Conservation (phyloP, 2,113 vertebrate species). For the Forbesichthys agassizii region DNA sequence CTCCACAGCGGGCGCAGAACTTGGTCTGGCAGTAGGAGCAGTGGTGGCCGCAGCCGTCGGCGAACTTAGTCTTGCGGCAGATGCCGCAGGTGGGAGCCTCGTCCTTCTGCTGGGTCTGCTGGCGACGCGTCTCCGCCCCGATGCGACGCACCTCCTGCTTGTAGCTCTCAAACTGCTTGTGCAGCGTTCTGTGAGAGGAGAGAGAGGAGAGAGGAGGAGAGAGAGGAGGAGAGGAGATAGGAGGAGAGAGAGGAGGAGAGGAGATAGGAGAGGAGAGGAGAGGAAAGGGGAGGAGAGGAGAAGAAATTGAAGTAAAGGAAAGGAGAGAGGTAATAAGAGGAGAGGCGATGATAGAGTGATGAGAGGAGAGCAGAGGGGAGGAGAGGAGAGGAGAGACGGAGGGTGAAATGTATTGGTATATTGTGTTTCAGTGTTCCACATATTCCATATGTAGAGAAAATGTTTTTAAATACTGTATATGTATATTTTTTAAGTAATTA, state of each 20-base stretch:
- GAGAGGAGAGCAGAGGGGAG: constrained; percentile 1
- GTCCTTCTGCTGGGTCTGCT: constrained; percentile 92
- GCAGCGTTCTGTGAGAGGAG: constrained; percentile 84
- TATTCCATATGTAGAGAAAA: too few relatives aligned
- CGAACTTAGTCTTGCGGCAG: constrained; percentile 98
- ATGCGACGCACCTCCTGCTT: constrained; percentile 98
- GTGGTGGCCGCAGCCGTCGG: constrained; percentile 94
- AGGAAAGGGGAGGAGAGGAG: constrained; percentile 2
- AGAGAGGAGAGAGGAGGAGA: background rate
- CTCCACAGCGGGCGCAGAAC: constrained; percentile 96
- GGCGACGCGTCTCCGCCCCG: constrained; percentile 90
- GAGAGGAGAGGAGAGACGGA: background rate
- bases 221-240: background rate
- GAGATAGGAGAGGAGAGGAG: background rate
- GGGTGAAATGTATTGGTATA: constrained; percentile 2
- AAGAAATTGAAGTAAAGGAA: background rate
- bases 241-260: background rate
- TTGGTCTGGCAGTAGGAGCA: constrained; percentile 99
- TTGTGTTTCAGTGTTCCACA: background rate
- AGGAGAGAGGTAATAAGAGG: constrained; percentile 2
- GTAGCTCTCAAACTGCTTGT: constrained; percentile 99
- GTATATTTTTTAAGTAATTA: too few relatives aligned
- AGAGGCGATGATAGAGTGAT: background rate
- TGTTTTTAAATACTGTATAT: too few relatives aligned
- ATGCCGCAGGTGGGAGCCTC: constrained; percentile 97